Base-by-base conservation (phyloP, 2,797 vertebrate genomes). In the Pristis pectinata region DNA sequence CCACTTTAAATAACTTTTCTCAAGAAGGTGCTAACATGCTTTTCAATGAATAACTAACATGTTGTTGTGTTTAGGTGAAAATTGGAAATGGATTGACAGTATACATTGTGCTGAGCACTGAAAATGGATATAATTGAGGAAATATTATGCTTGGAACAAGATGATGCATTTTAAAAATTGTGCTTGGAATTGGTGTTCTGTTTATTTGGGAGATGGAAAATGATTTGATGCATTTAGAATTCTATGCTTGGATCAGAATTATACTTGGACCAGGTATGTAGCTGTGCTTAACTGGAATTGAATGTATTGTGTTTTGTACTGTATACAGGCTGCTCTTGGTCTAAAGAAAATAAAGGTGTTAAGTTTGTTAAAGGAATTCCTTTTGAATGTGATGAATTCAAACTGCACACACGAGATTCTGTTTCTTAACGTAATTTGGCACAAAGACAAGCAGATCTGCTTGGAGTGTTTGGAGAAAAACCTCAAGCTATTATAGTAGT, bases 271-370 rank as follows among this genome's bases (percentile, higher is more conserved):
- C 92, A 93, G 92, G 92, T 93, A 93, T 93, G 92, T 93, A 70
- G 92, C 92, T 93, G 67, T 93, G 92, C 92, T 93, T 93, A 67
- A 72, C 92, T 93, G 44, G 92, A 93, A 93, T 74, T 93, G 67
- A 74, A 34, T 93, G 92, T 93, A 93, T 93, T 93, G 92, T 67
- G 92, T 72, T 74, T 93, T 93, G 92, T 93, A 93, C 70, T 93
- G 92, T 93, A 93, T 74, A 93, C 92, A 93, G 92, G 92, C 92
- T 93, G 92, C 92, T 93, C n/a, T 93, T 93, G 92, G 92, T 93
- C 44, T 44, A 74, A 93, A 74, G 70, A 93, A 53, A 93, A 93
- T 93, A 93, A 93, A 93, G 70, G 44, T 74, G 92, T 93, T 93
- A 93, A 93, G 92, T 93, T 93, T 93, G 92, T 74, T 93, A 74